Percentiles rank a stretch among this genome's conserved stretches.
Conservation (phyloP, 23 tunicate species). For the Oikopleura vanhoeffeni region DNA sequence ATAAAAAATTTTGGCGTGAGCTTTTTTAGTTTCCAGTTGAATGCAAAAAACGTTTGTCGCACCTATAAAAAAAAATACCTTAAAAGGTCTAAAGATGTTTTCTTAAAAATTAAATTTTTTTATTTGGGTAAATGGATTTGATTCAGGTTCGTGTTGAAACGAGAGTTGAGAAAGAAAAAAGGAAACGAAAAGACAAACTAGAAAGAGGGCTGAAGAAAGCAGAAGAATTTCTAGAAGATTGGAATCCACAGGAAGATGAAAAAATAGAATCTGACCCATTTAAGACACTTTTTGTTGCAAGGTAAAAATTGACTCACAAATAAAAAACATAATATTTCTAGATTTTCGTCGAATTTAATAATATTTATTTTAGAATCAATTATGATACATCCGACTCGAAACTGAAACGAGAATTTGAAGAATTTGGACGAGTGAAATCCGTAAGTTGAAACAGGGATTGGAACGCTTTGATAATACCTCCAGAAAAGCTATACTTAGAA, state of each 20-base stretch:
- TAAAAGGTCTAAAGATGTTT: too few species aligned
- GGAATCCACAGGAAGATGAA: constrained; percentile 92
- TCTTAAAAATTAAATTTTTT: too few species aligned
- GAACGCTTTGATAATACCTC: too few species aligned
- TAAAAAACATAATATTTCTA: too few species aligned
- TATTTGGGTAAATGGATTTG: too few species aligned
- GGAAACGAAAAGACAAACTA: constrained; percentile 8
- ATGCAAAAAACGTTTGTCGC: too few species aligned
- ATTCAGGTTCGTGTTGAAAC: constrained; percentile 7
- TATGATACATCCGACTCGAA: constrained; percentile 87
- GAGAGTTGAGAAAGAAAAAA: not conserved
- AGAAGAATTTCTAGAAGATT: constrained; percentile 48
- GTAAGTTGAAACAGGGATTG: constrained; percentile 19
- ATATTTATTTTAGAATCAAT: constrained; percentile 15
- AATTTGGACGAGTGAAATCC: constrained; percentile 58
- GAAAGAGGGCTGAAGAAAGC: constrained; percentile 24
- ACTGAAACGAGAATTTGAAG: constrained; percentile 81
- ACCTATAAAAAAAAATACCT: too few species aligned
- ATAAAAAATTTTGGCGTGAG: too few species aligned
- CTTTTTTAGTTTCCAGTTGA: too few species aligned
- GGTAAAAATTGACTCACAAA: not conserved
- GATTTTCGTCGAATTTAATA: too few species aligned
- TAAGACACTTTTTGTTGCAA: constrained; percentile 70
- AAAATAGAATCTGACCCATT: constrained; percentile 72
- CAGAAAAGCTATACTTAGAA: too few species aligned